A percentile compares a stretch with the other conserved stretches of the same genome.
Conservation (phyloP, 2,888 invertebrate genomes). For the Eristalinus sepulchralis region DNA sequence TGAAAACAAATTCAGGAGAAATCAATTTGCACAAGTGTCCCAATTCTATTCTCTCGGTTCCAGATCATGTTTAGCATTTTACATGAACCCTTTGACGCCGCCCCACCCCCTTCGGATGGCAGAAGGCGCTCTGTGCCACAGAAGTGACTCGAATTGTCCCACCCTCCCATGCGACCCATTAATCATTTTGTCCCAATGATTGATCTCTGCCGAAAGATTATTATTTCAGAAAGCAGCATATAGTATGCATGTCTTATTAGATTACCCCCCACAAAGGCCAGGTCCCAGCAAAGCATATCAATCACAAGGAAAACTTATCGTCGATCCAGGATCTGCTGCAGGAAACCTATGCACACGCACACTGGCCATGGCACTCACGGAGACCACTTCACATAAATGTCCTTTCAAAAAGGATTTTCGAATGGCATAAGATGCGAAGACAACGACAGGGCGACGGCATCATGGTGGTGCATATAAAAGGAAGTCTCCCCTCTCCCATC, state of each 20-base stretch:
- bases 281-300: neutral
- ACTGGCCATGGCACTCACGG: neutral
- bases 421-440: neutral
- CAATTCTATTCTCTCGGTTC: neutral
- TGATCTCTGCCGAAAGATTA: neutral
- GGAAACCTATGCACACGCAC: neutral
- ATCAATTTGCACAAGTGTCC: neutral
- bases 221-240: neutral
- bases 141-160: neutral
- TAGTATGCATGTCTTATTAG: neutral
- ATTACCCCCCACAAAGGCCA: neutral
- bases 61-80: neutral
- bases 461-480: neutral
- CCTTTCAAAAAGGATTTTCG: neutral
- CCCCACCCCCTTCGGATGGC: too few relatives aligned
- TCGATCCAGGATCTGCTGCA: neutral
- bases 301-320: neutral
- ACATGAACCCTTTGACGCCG: neutral
- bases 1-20: neutral
- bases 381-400: neutral
- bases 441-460: neutral
- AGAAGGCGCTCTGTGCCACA: neutral
- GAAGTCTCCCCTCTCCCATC: neutral
- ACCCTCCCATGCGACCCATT: neutral
- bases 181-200: neutral